Evolutionary conservation across 2,113 vertebrate genomes (phyloP).

Genomic region (Cichladusa arquata): DNA sequence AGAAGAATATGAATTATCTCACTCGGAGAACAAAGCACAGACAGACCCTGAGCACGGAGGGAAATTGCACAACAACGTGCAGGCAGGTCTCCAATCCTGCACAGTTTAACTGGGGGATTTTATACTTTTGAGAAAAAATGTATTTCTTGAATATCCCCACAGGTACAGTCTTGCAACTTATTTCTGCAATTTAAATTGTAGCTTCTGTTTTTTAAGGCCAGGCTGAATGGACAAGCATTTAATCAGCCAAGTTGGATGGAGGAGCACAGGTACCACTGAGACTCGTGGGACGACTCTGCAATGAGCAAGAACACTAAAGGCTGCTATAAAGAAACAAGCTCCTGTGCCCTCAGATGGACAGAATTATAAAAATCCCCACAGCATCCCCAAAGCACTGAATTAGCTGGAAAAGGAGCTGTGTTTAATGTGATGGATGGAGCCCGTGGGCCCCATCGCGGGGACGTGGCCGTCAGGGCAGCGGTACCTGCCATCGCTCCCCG

Average conservation of each 20-base stretch:
- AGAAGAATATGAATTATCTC: slow-evolving; percentile 58
- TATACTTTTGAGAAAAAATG: not conserved
- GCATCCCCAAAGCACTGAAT: not conserved
- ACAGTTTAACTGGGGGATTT: not conserved
- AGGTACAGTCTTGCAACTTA: not conserved
- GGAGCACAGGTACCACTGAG: not conserved
- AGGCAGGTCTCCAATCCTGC: not conserved
- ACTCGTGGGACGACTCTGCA: not conserved
- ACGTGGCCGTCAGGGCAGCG: not conserved
- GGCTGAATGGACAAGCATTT: not conserved
- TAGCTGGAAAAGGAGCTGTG: not conserved
- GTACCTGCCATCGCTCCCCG: not conserved
- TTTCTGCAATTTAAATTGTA: not conserved
- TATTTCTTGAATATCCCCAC: not conserved
- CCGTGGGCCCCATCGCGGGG: not conserved
- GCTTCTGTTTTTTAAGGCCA: not conserved
- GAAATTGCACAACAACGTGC: not conserved
- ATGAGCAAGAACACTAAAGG: not conserved
- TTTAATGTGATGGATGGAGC: not conserved
- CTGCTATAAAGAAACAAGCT: slow-evolving; percentile 6
- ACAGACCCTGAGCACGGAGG: not conserved
- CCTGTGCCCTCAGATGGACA: not conserved
- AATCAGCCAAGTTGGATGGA: not conserved
- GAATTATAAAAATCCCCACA: slow-evolving; percentile 14
- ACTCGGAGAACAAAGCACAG: slow-evolving; percentile 20